Base-by-base conservation (phyloP, 2,113 vertebrate genomes). In the Climacteris rufus region DNA sequence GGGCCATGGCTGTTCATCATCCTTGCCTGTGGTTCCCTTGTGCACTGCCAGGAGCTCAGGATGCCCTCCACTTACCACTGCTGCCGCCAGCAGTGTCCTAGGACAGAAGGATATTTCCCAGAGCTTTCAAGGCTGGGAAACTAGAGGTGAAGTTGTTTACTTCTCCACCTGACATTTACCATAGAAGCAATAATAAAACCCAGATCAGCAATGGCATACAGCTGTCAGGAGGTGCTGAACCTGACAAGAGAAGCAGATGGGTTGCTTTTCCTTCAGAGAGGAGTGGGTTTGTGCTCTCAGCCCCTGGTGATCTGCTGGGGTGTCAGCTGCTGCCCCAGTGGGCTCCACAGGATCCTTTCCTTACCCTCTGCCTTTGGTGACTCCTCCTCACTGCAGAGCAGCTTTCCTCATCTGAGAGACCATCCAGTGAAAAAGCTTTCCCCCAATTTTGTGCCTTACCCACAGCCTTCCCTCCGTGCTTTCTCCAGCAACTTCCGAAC, bases 341-440 rank as follows among this genome's bases (percentile, higher is more conserved):
- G 37, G 8, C 23, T 69, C 49, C 17, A 10, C 0, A 0, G 37
- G 37, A 75, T 61, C 11, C 27, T 72, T n/a, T 57, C 45, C 27
- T 79, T 7, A 3, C 15, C 8, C 6, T 72, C 40, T 24, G 15
- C 0, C 1, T 23, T 15, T 6, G 1, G 10, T 2, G 2, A 16
- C 8, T n/a, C 14, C 52, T 78, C 50, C 39, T 80, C 0, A 0
- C 40, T 81, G 19, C 45, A 35, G 40, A 37, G n/a, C 0, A 0
- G 21, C 8, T 80, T 50, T 69, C n/a, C 65, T 77, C 11, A 28
- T 9, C 37, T 40, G 24, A 54, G 50, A 77, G 9, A 49, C 31
- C 5, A 7, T 13, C 18, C 16, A 3, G 0, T 9, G 13, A 14
- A 70, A 91, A 87, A 70, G 10, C 31, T 65, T 69, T 28, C 15